Percentiles rank a stretch among this genome's conserved stretches.
Conservation (phyloP, 1,140 invertebrate genomes). For the Pectinophora gossypiella region DNA sequence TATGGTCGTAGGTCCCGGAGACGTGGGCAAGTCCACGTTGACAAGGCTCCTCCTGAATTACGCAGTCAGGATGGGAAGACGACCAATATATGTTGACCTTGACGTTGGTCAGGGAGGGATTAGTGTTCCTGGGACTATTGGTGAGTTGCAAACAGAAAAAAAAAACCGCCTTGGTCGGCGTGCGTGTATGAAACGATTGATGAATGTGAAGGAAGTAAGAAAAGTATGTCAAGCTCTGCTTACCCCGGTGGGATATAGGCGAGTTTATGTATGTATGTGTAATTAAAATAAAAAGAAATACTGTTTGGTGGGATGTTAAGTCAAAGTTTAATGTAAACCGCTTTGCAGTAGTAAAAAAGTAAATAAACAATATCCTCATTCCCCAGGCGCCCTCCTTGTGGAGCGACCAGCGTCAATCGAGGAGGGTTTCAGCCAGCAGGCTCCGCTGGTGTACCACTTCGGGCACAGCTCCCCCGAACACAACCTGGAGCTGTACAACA, state of each 20-base stretch:
- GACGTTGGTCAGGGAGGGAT: slow-evolving; percentile 97
- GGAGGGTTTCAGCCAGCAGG: slow-evolving; percentile 94
- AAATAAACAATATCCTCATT: background rate
- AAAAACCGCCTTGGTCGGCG: no score
- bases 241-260: no score
- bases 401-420: slow-evolving; percentile 94
- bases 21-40: slow-evolving; percentile 97
- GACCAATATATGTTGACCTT: slow-evolving; percentile 95
- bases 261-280: no score
- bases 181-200: no score
- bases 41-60: slow-evolving; percentile 95
- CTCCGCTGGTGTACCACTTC: slow-evolving; percentile 95
- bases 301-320: no score
- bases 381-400: slow-evolving; percentile 86
- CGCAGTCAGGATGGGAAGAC: slow-evolving; percentile 89
- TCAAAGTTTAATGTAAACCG: no score
- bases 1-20: slow-evolving; percentile 95
- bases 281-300: no score
- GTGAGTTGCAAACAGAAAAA: slow-evolving; percentile 62
- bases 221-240: no score
- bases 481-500: slow-evolving; percentile 92
- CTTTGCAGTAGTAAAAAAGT: no score
- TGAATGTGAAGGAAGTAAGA: no score
- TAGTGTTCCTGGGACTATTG: slow-evolving; percentile 94
- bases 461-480: slow-evolving; percentile 88